Evolutionary conservation across 2,888 invertebrate species (phyloP).

Genomic region (Lamellibrachia columna): DNA sequence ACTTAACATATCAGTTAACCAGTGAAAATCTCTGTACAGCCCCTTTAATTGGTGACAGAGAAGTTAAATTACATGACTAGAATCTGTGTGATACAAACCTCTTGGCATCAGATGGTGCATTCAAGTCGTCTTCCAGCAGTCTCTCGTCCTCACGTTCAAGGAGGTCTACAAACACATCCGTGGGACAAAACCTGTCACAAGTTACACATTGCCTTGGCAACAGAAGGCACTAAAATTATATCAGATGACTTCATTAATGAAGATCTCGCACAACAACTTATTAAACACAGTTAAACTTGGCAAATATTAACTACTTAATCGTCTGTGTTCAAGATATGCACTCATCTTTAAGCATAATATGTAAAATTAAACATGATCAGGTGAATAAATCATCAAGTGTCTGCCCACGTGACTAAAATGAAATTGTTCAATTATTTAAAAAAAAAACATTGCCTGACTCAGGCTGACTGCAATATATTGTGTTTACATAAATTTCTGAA

Average conservation of each 20-base stretch:
- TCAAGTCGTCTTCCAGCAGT: constrained; percentile 88
- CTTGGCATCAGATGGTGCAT: constrained; percentile 62
- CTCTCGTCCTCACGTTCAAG: constrained; percentile 88
- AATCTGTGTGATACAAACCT: constrained; percentile 45
- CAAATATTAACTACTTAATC: not conserved
- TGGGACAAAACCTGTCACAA: not conserved
- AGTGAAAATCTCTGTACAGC: no score
- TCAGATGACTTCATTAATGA: not conserved
- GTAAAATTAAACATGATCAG: not conserved
- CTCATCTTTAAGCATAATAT: not conserved
- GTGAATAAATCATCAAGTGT: not conserved
- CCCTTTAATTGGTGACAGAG: no score
- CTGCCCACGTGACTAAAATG: not conserved
- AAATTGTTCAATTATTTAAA: no score
- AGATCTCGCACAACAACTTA: not conserved
- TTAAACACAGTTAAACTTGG: not conserved
- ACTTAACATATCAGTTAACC: no score
- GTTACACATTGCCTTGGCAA: not conserved
- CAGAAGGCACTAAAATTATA: not conserved
- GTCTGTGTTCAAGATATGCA: not conserved
- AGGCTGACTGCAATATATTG: no score
- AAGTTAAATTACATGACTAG: not conserved
- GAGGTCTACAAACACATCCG: not conserved
- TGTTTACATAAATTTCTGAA: no score
- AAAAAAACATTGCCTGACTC: no score